phyloP scores from a whole-genome alignment of 92 coral and sea anemone species.

The Palythoa grandiflora region DNA sequence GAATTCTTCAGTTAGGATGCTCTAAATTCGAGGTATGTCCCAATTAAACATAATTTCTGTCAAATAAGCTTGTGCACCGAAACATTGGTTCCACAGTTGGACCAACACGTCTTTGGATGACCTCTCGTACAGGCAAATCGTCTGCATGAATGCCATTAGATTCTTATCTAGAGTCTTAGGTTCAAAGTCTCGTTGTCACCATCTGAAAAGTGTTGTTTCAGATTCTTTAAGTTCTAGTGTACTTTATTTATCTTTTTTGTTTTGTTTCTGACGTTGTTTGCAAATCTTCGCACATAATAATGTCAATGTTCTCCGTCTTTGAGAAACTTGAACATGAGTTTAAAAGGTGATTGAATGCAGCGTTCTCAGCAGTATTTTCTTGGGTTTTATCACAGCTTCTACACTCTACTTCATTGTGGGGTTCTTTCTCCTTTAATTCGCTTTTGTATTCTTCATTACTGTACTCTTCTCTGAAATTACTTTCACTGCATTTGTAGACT shows the following conservation, averaged over 20 bases:
- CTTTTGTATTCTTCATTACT: not conserved
- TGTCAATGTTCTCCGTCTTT: not conserved
- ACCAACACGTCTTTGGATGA: slow-evolving; percentile 65
- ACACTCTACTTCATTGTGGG: not conserved
- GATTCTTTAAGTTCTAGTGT: too few relatives aligned
- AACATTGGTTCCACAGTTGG: slow-evolving; percentile 66
- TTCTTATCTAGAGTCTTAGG: too few relatives aligned
- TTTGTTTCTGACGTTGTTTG: too few relatives aligned
- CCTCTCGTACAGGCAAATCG: slow-evolving; percentile 59
- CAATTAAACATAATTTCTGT: slow-evolving; percentile 37
- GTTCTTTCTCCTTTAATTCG: slow-evolving; percentile 3
- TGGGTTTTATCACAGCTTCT: slow-evolving; percentile 2
- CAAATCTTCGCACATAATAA: not conserved
- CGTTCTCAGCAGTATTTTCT: not conserved
- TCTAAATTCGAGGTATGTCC: slow-evolving; percentile 31
- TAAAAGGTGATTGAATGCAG: not conserved
- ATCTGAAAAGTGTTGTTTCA: too few relatives aligned
- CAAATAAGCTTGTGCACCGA: slow-evolving; percentile 63
- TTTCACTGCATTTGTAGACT: not conserved
- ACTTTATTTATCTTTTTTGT: too few relatives aligned
- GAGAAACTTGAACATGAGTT: slow-evolving; percentile 11
- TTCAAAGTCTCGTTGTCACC: too few relatives aligned
- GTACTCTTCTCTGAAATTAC: not conserved
- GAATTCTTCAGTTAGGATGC: slow-evolving; percentile 33
- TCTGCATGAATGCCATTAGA: slow-evolving; percentile 58